Percentiles rank a stretch among this genome's conserved stretches.
These are phyloP conservation scores for Fundulus diaphanus DNA, from an alignment of 2,797 vertebrate species.

Conservation along the genomic window DNA sequence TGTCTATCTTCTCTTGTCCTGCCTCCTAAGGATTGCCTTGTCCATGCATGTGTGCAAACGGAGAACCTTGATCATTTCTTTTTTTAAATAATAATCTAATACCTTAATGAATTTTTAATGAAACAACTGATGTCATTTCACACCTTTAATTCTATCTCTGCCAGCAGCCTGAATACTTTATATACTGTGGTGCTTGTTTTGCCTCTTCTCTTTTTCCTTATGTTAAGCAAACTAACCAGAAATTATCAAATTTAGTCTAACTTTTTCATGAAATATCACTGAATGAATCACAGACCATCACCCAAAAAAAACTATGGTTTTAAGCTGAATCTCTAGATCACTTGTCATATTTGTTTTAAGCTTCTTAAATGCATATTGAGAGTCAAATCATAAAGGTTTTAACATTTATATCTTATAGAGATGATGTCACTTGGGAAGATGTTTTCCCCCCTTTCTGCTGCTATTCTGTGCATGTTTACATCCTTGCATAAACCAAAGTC, in stretches of 20 bases:
- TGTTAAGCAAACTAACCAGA: neutral
- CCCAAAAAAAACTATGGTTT: neutral
- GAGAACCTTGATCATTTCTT: no score
- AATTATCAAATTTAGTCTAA: neutral
- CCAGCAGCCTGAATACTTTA: neutral
- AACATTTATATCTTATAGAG: neutral
- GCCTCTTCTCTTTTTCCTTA: neutral
- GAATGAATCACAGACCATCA: neutral
- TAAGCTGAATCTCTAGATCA: neutral
- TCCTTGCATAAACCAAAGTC: conserved; percentile 14
- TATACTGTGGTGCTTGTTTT: neutral
- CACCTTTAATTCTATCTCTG: neutral
- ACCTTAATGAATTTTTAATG: conserved; percentile 7
- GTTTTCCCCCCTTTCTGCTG: neutral
- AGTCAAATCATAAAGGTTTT: neutral
- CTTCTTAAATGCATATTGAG: neutral
- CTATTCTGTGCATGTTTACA: neutral
- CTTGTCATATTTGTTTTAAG: neutral
- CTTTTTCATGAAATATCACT: neutral
- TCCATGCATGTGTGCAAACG: neutral
- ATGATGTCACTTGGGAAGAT: neutral
- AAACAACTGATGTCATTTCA: neutral
- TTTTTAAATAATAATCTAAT: conserved; percentile 32
- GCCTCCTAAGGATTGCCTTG: neutral
- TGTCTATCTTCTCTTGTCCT: neutral